Conservation (phyloP, 2,113 vertebrate species). For the Oreochromis niloticus region DNA sequence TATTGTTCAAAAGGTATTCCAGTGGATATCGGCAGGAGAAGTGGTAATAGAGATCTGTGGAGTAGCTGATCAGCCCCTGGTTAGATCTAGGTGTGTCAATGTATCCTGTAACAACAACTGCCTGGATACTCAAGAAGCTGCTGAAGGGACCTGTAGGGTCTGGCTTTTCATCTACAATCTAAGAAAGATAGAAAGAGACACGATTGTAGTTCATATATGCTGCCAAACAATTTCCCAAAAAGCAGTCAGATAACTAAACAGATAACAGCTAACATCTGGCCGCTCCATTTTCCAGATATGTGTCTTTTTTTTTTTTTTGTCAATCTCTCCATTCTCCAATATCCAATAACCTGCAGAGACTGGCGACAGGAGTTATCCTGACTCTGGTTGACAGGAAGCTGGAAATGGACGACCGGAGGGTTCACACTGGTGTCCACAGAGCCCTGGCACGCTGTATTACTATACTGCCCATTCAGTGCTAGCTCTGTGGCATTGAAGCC, state of each 20-base stretch:
- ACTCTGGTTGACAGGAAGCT: conserved; percentile 70
- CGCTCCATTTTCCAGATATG: neutral
- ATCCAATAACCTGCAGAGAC: conserved; percentile 61
- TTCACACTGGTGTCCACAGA: conserved; percentile 44
- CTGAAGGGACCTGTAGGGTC: conserved; percentile 60
- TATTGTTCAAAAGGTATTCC: conserved; percentile 77
- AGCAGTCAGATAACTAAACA: neutral
- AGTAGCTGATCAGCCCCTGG: conserved; percentile 68
- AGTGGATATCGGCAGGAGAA: conserved; percentile 78
- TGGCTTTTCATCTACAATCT: conserved; percentile 71
- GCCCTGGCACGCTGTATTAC: conserved; percentile 56
- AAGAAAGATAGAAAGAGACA: neutral
- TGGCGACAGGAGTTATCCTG: conserved; percentile 68
- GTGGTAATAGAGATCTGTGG: conserved; percentile 76
- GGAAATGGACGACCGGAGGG: conserved; percentile 68
- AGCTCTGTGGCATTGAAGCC: conserved; percentile 60
- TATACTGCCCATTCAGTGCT: conserved; percentile 71
- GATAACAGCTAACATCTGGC: neutral
- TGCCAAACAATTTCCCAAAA: neutral
- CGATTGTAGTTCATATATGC: neutral
- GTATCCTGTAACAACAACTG: conserved; percentile 70
- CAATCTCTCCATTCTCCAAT: neutral
- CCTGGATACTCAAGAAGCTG: conserved; percentile 69
- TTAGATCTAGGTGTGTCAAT: conserved; percentile 62
- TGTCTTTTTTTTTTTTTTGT: neutral